A percentile compares a stretch with the other conserved stretches of the same genome.
phyloP scores from a whole-genome alignment of 2,888 invertebrate genomes.

The Platycnemis pennipes region DNA sequence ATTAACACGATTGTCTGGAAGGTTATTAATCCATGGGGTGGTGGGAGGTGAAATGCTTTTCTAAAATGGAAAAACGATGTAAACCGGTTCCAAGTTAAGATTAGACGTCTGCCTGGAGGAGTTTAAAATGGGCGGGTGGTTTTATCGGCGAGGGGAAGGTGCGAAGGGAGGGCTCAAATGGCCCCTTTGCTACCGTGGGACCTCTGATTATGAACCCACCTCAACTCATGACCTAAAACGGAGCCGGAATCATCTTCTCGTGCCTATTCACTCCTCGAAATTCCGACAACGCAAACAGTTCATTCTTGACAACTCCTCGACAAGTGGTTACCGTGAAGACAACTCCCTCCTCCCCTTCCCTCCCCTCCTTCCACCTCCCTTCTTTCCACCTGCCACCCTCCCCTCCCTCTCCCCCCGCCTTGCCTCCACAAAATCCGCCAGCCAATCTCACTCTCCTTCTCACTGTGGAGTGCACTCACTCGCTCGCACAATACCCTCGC shows the following conservation, averaged over 20 bases:
- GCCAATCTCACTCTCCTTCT: neutral
- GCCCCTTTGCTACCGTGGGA: neutral
- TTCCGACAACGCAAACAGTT: constrained; percentile 36
- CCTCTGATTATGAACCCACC: constrained; percentile 14
- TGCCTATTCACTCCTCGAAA: constrained; percentile 26
- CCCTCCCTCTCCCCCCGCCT: neutral
- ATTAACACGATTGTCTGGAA: neutral
- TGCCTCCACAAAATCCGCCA: neutral
- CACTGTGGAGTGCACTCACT: neutral
- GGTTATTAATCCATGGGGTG: neutral
- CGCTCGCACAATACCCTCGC: neutral
- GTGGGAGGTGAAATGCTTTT: constrained; percentile 6
- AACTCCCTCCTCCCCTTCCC: neutral
- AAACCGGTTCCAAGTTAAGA: constrained; percentile 23
- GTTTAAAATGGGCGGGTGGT: constrained; percentile 11
- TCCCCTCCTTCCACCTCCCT: neutral
- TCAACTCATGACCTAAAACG: constrained; percentile 41
- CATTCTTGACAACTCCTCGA: constrained; percentile 57
- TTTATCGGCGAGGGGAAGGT: neutral
- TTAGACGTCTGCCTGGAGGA: neutral
- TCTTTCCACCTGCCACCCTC: neutral
- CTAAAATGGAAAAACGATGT: constrained; percentile 34
- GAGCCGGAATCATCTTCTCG: constrained; percentile 48
- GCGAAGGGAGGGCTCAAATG: neutral
- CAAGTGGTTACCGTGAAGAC: constrained; percentile 51